Percentiles rank a stretch among this genome's conserved stretches.
Conservation (phyloP, 2,113 vertebrate species). For the Hepsetus odoe region DNA sequence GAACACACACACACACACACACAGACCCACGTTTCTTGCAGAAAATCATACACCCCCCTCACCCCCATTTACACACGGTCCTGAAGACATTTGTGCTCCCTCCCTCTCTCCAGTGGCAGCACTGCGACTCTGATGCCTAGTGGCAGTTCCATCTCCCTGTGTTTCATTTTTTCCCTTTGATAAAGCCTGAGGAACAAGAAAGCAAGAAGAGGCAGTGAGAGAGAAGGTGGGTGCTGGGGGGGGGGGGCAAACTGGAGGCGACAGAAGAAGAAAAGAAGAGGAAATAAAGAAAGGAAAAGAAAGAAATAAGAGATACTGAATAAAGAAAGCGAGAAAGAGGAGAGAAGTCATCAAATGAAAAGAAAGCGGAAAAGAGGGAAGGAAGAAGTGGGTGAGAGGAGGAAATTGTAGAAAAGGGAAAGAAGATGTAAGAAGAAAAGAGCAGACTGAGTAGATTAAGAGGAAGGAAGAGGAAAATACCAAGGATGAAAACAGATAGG, state of each 20-base stretch:
- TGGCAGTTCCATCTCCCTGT: slow-evolving; percentile 65
- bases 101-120: slow-evolving; percentile 34
- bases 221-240: not conserved
- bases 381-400: no score
- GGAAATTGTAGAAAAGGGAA: no score
- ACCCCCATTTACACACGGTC: not conserved
- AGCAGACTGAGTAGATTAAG: not conserved
- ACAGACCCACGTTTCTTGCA: not conserved
- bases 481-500: not conserved
- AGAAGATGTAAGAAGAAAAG: not conserved
- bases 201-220: slow-evolving; percentile 9
- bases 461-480: not conserved
- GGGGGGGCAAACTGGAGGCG: not conserved
- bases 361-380: not conserved
- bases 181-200: slow-evolving; percentile 63
- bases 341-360: not conserved
- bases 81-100: slow-evolving; percentile 37
- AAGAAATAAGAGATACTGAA: not conserved
- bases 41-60: not conserved
- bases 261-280: not conserved
- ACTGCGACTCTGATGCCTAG: slow-evolving; percentile 61
- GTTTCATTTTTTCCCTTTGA: slow-evolving; percentile 61
- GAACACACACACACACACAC: slow-evolving; percentile 6
- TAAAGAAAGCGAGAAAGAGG: no score
- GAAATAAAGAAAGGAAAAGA: not conserved